Conservation (phyloP, 2,113 vertebrate genomes). For the Gymnogyps californianus region DNA sequence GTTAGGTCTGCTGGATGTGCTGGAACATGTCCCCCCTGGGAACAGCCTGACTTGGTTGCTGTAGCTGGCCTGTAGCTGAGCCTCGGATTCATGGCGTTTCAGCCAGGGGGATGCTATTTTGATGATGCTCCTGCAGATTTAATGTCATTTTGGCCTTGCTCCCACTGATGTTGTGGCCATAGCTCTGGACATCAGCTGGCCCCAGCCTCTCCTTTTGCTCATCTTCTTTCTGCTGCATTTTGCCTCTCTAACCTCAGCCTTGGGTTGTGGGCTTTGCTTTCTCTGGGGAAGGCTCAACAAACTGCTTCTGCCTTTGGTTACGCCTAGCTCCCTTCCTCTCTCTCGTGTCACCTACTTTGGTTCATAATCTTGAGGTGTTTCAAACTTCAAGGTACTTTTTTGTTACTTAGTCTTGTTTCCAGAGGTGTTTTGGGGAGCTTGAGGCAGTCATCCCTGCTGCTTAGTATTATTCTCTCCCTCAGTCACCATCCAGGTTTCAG, state of each 20-base stretch:
- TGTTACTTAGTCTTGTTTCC: background rate
- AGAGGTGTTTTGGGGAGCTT: background rate
- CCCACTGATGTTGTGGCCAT: background rate
- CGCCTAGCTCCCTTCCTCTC: background rate
- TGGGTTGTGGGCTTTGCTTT: background rate
- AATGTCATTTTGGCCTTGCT: background rate
- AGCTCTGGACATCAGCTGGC: background rate
- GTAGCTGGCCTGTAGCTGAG: background rate
- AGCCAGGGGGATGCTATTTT: background rate
- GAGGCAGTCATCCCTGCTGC: background rate
- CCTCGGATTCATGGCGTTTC: fast-evolving
- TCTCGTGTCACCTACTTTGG: fast-evolving
- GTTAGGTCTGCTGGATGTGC: background rate
- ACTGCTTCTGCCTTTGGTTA: background rate
- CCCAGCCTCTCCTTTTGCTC: background rate
- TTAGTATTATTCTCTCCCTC: background rate
- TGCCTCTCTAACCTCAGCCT: background rate
- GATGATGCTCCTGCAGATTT: background rate
- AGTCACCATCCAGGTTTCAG: background rate
- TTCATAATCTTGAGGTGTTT: background rate
- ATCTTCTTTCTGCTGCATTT: background rate
- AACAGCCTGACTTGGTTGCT: background rate
- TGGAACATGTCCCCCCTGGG: background rate
- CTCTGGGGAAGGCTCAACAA: background rate
- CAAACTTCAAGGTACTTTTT: background rate